Base-by-base conservation (phyloP, 2,113 vertebrate genomes). In the Nothoprocta pentlandii region DNA sequence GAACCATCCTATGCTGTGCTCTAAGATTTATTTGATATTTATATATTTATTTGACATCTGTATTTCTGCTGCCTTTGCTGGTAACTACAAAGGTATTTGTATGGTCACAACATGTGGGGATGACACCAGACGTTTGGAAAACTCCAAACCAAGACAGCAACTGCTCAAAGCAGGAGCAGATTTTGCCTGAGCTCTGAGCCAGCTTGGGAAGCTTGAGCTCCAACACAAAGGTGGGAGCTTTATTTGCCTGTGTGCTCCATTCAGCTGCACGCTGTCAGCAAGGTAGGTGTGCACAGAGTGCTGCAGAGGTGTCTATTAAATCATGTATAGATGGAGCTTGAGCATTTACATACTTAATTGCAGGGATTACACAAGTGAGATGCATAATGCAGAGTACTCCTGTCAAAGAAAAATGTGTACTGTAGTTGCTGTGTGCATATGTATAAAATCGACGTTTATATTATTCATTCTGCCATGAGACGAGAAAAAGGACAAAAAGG, bases 331-430 rank as follows among this genome's bases (percentile, higher is more conserved):
- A 85, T 92, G 79, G 91, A 91, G 47, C 75, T 88, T 83, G 86
- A 64, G 88, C 75, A 94, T 97, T 96, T 93, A 61, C 93, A 86
- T 95, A 95, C 73, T 86, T 95, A 95, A 92, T 93, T 95, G 92
- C 79, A 88, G 80, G 86, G 49, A 75, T 36, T 90, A 28, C 68
- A 47, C 46, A 86, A 92, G 64, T 84, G 86, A 96, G 91, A 63
- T 75, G 85, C 61, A 78, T 51, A 81, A 90, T 84, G 73, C 83
- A 78, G 51, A 90, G 80, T 95, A 71, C 66, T 86, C 63, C 41
- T 80, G 80, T 56, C 71, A 77, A 87, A 93, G 16, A 19, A 95
- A 85, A 90, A 20, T 87, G 4, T 23, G 20, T 16, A 69, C 51
- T 70, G 44, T 71, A 83, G 15, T 34, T 81, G 80, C 73, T 68